Percentiles rank a stretch among this genome's conserved stretches.
These are phyloP conservation scores for Wiebesia pumilae DNA, from an alignment of 1,140 invertebrate genomes.

Conservation along the genomic window DNA sequence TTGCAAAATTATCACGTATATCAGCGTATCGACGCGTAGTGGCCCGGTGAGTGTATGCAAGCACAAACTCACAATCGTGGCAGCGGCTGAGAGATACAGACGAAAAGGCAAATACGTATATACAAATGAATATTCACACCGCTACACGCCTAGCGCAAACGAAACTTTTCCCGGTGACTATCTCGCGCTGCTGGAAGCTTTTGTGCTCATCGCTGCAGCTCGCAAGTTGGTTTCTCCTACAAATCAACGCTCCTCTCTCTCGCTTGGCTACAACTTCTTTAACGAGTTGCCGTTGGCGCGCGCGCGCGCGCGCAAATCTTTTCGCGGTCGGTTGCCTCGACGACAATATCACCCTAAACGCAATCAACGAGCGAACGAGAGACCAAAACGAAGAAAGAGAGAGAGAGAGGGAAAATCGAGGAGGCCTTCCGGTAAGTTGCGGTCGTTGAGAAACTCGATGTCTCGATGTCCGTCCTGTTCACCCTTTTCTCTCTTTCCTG, in stretches of 20 bases:
- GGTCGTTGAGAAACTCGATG: not conserved
- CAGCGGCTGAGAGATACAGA: not conserved
- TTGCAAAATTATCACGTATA: slow-evolving; percentile 39
- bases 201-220: slow-evolving; percentile 25
- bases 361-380: slow-evolving; percentile 27
- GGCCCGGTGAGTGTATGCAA: not conserved
- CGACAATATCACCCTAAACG: slow-evolving; percentile 34
- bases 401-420: not conserved
- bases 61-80: not conserved
- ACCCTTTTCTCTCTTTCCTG: not conserved
- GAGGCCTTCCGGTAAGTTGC: not conserved
- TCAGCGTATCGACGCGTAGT: not conserved
- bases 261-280: slow-evolving; percentile 37
- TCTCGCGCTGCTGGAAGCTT: slow-evolving; percentile 9
- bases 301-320: slow-evolving; percentile 33
- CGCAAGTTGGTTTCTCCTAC: not conserved
- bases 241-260: not conserved
- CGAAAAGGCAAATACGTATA: not conserved
- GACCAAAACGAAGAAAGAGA: not conserved
- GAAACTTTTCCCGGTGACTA: slow-evolving; percentile 36
- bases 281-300: slow-evolving; percentile 48
- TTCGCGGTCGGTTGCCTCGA: slow-evolving; percentile 46
- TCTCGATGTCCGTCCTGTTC: not conserved
- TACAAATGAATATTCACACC: not conserved
- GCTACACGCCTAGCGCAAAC: not conserved